Evolutionary conservation across 2,113 vertebrate genomes (phyloP), one percentile per base, ranked within the genome.

Genomic region (Collichthys lucidus): DNA sequence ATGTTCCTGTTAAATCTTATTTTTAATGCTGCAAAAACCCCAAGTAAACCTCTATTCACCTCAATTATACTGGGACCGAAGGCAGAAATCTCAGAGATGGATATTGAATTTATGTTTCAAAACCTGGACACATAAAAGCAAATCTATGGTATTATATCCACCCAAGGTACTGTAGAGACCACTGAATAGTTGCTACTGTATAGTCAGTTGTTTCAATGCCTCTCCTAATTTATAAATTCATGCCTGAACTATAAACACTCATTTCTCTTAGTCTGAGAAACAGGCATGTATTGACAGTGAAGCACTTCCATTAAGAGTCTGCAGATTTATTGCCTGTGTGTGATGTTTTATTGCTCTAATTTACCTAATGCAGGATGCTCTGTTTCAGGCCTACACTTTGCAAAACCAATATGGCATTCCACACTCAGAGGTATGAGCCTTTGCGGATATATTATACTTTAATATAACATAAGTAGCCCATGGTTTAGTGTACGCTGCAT

Each of bases 391-490:
- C 84, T 99, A 98, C 92, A 94, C 97, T 86, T 94, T 98, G 93
- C 98, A 97, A 92, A 96, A 97, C 87, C 97, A 98, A 92, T 99
- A 97, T 77, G 96, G 97, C 80, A 96, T 98, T 93, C 96, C 96
- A 94, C 97, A 98, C 11, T 95, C 98, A 15, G 98, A 99, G 96
- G 98, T 99, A 94, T 92, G 84, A 29, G 19, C 74, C 53, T 68
- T 74, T 73, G 15, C 63, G 24, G 55, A 69, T 63, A 63, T 52
- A 31, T 76, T 46, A 20, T 59, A 17, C 69, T 74, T 44, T 15
- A 49, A 74, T 73, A 63, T 56, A 61, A 17, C 29, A 64, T 24
- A 14, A 78, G 42, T 40, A 15, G 63, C 75, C 83, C 49, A 42
- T 50, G 29, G 17, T 77, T 64, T 42, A 50, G 68, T 56, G 57